phyloP scores from a whole-genome alignment of 2,888 invertebrate genomes.

The Lasius platythorax region DNA sequence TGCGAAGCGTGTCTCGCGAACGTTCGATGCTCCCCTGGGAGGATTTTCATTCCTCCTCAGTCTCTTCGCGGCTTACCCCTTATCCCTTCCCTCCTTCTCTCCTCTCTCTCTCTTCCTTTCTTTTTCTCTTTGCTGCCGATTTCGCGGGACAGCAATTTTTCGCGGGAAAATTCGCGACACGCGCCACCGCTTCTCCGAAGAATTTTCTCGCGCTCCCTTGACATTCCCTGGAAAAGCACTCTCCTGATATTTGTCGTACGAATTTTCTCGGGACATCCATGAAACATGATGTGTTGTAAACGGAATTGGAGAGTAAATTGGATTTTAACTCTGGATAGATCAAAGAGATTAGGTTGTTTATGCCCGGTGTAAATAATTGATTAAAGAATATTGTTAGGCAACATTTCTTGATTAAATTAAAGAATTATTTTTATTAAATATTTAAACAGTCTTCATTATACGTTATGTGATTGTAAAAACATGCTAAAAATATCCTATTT shows the following conservation, averaged over 20 bases:
- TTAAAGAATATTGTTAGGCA: neutral
- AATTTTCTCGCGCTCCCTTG: conserved; percentile 35
- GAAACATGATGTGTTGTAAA: conserved; percentile 25
- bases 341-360: neutral
- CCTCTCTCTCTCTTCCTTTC: neutral
- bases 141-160: conserved; percentile 27
- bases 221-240: neutral
- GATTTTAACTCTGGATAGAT: conserved; percentile 16
- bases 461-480: neutral
- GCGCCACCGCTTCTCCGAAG: conserved; percentile 32
- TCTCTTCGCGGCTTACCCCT: conserved; percentile 67
- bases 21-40: conserved; percentile 66
- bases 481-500: neutral
- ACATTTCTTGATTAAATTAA: neutral
- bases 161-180: conserved; percentile 51
- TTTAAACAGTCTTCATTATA: neutral
- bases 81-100: neutral
- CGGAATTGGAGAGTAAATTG: neutral
- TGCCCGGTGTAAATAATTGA: neutral
- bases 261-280: conserved; percentile 11
- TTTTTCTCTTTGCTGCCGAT: conserved; percentile 4
- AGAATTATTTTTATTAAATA: neutral
- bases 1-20: conserved; percentile 78
- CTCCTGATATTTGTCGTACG: conserved; percentile 18
- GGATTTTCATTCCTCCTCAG: conserved; percentile 70